phyloP scores from a whole-genome alignment of 2,888 invertebrate genomes.

The Folsomia candida region DNA sequence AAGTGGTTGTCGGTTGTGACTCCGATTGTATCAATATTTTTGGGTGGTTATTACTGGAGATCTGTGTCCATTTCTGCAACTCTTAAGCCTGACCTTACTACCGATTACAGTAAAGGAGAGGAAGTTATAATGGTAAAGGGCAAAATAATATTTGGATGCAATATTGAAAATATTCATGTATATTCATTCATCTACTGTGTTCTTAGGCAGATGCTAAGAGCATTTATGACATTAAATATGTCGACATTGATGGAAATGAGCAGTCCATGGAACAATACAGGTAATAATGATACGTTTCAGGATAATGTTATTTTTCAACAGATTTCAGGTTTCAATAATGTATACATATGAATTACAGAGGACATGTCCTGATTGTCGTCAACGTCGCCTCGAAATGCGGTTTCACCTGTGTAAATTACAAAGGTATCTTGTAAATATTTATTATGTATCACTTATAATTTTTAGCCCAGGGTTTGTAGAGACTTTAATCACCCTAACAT shows the following conservation, averaged over 20 bases:
- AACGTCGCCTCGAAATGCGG: slow-evolving; percentile 50
- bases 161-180: not conserved
- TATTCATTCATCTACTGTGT: too few species aligned
- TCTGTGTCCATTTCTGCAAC: not conserved
- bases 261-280: slow-evolving; percentile 46
- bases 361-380: slow-evolving; percentile 47
- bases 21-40: not conserved
- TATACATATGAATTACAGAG: slow-evolving; percentile 25
- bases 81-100: too few species aligned
- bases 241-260: slow-evolving; percentile 45
- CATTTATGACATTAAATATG: slow-evolving; percentile 41
- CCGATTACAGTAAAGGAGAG: not conserved
- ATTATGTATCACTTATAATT: too few species aligned
- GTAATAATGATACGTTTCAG: slow-evolving; percentile 14
- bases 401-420: slow-evolving; percentile 48
- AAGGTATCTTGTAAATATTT: too few species aligned
- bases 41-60: not conserved
- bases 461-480: too few species aligned
- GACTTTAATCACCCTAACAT: too few species aligned
- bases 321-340: not conserved
- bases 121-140: not conserved
- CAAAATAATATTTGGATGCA: not conserved
- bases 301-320: not conserved
- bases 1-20: not conserved
- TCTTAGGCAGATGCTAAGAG: not conserved